Conservation (phyloP, 2,888 invertebrate genomes). For the Adelognathus sp. region DNA sequence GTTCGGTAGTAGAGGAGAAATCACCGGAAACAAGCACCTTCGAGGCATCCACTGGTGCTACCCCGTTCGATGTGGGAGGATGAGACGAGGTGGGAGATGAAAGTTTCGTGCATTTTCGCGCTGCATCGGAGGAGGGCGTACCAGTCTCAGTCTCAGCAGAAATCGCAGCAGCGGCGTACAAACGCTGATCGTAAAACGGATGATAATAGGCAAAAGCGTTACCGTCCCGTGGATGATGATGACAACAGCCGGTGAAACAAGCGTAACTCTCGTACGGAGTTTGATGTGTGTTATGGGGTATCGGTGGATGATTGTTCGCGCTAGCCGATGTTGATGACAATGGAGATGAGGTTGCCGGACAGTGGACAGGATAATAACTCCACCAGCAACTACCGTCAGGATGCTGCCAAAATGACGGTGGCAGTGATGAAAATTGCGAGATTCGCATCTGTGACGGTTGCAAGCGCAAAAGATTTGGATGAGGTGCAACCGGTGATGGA, state of each 20-base stretch:
- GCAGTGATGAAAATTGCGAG: constrained; percentile 35
- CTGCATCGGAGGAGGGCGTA: not conserved
- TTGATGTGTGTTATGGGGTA: constrained; percentile 20
- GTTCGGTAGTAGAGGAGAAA: constrained; percentile 10
- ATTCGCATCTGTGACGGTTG: not conserved
- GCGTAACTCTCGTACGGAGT: constrained; percentile 30
- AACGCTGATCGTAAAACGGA: constrained; percentile 46
- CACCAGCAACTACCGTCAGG: constrained; percentile 69
- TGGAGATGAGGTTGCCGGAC: constrained; percentile 4
- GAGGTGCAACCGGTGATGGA: no score
- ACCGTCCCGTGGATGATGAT: constrained; percentile 25
- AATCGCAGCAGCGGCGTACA: constrained; percentile 15
- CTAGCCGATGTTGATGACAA: constrained; percentile 17
- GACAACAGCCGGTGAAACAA: constrained; percentile 8
- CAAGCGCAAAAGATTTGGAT: no score
- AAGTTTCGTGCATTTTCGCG: not conserved
- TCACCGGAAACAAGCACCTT: not conserved
- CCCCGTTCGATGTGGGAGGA: not conserved
- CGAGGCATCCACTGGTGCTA: not conserved
- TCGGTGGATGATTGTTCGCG: constrained; percentile 23
- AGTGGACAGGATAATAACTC: constrained; percentile 66
- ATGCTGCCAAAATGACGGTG: constrained; percentile 66
- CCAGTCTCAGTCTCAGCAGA: not conserved
- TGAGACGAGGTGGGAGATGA: not conserved
- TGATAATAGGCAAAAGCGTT: constrained; percentile 34